A percentile compares a stretch with the other conserved stretches of the same genome.
phyloP scores from a whole-genome alignment of 2,888 invertebrate species.

The Unio pictorum region DNA sequence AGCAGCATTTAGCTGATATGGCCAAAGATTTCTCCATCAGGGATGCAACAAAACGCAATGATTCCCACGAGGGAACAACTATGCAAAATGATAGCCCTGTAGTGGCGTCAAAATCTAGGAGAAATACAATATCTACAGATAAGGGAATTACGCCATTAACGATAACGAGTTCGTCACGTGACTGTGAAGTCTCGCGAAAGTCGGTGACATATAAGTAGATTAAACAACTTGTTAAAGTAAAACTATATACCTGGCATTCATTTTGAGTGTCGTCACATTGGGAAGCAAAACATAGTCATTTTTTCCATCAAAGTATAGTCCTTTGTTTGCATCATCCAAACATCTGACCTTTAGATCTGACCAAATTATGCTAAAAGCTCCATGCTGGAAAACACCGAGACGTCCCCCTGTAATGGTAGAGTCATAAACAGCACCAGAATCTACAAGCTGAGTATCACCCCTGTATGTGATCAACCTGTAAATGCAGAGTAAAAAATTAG shows the following conservation, averaged over 20 bases:
- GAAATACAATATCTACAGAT: too few relatives aligned
- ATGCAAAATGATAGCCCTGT: too few relatives aligned
- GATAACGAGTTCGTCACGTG: too few relatives aligned
- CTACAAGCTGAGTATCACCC: slow-evolving; percentile 35
- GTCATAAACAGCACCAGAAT: slow-evolving; percentile 58
- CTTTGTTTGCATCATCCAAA: slow-evolving; percentile 46
- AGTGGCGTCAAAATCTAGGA: too few relatives aligned
- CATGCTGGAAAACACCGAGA: slow-evolving; percentile 53
- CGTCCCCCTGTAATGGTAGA: slow-evolving; percentile 56
- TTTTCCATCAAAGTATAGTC: slow-evolving; percentile 50
- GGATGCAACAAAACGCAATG: too few relatives aligned
- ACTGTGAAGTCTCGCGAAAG: too few relatives aligned
- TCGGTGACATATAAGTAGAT: too few relatives aligned
- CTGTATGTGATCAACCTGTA: slow-evolving; percentile 43
- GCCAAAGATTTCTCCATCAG: too few relatives aligned
- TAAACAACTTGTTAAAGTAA: too few relatives aligned
- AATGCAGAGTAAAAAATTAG: slow-evolving; percentile 1
- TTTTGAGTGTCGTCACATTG: slow-evolving; percentile 34
- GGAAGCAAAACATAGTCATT: slow-evolving; percentile 45
- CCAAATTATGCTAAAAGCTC: slow-evolving; percentile 49
- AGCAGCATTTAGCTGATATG: too few relatives aligned
- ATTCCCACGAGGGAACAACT: too few relatives aligned
- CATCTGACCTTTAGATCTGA: slow-evolving; percentile 50
- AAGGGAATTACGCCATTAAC: too few relatives aligned
- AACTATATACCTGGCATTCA: slow-evolving; percentile 39